phyloP scores from a whole-genome alignment of 2,797 vertebrate genomes.

The Cichlasoma orientale region DNA sequence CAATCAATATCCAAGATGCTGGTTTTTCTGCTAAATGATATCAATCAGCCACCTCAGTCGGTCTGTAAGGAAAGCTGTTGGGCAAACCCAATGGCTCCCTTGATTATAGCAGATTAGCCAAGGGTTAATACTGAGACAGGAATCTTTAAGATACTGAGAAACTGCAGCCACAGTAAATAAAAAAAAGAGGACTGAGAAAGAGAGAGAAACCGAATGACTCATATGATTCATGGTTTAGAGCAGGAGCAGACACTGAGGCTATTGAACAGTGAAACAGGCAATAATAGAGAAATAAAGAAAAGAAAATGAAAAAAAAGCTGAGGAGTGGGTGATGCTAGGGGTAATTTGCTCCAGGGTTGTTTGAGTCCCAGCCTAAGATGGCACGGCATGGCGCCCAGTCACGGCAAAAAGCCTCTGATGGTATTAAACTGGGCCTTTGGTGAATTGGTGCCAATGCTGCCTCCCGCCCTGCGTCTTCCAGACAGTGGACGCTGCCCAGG shows the following conservation, averaged over 20 bases:
- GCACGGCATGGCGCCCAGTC: conserved; percentile 51
- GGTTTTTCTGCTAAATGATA: conserved; percentile 1
- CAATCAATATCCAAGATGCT: conserved; percentile 42
- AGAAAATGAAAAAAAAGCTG: conserved; percentile 8
- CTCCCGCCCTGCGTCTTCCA: conserved; percentile 25
- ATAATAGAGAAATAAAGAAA: conserved; percentile 53
- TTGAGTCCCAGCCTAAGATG: conserved; percentile 60
- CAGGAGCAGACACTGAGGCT: conserved; percentile 41
- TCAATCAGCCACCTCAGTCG: conserved; percentile 32
- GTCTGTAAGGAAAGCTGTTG: neutral
- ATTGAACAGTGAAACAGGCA: conserved; percentile 52
- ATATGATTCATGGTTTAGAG: conserved; percentile 52
- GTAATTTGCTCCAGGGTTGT: conserved; percentile 52
- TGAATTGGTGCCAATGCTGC: conserved; percentile 36
- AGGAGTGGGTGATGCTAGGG: conserved; percentile 22
- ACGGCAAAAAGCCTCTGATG: conserved; percentile 57
- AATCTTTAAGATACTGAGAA: conserved; percentile 20
- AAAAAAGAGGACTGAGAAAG: conserved; percentile 25
- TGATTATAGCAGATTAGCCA: conserved; percentile 28
- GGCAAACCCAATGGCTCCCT: neutral
- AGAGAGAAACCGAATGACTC: conserved; percentile 48
- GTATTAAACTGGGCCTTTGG: conserved; percentile 65
- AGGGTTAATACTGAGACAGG: conserved; percentile 3
- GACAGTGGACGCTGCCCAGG: conserved; percentile 44
- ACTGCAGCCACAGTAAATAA: conserved; percentile 37